These are phyloP conservation scores for Leptoteleia sp. DNA, from an alignment of 1,140 invertebrate species.

Conservation along the genomic window DNA sequence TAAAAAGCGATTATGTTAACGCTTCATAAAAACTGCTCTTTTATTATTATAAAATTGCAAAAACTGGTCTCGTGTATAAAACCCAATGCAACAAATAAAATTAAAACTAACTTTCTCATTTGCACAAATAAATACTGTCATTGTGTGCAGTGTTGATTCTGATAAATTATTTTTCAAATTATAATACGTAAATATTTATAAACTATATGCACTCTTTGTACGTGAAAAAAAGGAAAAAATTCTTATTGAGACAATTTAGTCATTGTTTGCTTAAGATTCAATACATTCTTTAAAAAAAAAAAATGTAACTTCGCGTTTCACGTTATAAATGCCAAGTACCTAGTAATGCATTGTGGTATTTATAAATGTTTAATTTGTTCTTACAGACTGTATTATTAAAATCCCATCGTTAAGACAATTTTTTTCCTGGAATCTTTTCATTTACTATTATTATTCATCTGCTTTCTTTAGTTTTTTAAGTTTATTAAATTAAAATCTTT, in stretches of 20 bases:
- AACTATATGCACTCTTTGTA: not conserved
- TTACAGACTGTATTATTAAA: slow-evolving; percentile 11
- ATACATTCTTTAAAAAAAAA: not conserved
- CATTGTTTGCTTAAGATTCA: not conserved
- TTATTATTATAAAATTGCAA: not conserved
- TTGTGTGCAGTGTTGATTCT: no score
- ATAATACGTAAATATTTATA: no score
- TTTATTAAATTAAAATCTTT: no score
- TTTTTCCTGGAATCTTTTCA: no score
- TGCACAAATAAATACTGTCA: not conserved
- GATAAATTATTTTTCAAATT: no score
- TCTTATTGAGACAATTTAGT: not conserved
- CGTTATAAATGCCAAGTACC: not conserved
- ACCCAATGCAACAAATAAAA: no score
- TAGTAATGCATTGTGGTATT: not conserved
- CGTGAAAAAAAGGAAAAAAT: not conserved
- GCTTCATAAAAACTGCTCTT: no score
- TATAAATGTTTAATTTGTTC: slow-evolving; percentile 18
- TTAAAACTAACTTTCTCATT: not conserved
- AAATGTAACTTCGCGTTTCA: not conserved
- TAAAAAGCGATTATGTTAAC: not conserved
- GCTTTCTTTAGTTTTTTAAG: no score
- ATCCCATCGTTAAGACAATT: slow-evolving; percentile 7
- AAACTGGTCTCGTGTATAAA: no score
- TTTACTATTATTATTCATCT: no score